phyloP scores from a whole-genome alignment of 2,797 vertebrate species.

The Chelidonichthys spinosus region DNA sequence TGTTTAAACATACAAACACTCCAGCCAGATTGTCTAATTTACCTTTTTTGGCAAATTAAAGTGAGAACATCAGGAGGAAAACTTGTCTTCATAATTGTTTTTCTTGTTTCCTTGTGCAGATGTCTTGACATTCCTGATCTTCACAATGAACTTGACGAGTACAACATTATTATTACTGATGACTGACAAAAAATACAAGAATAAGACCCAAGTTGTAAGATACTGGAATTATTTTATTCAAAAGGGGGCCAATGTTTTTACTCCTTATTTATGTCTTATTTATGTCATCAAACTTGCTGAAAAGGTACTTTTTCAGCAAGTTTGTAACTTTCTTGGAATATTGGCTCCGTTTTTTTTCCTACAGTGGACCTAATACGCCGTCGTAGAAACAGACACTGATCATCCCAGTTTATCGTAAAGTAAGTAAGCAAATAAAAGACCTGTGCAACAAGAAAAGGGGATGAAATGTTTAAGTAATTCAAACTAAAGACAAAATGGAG shows the following conservation, averaged over 20 bases:
- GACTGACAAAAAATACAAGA: neutral
- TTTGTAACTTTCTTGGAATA: no score
- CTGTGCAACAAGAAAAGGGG: neutral
- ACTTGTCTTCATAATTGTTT: neutral
- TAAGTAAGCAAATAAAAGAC: neutral
- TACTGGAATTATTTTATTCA: neutral
- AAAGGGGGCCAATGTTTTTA: neutral
- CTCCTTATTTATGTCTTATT: no score
- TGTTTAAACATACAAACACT: neutral
- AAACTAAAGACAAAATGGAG: neutral
- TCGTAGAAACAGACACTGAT: neutral
- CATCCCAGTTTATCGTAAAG: neutral
- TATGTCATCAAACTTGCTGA: no score
- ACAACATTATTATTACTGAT: neutral
- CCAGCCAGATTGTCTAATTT: neutral
- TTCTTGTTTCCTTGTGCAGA: slow-evolving; percentile 1
- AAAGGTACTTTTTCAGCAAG: no score
- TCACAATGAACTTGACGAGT: neutral
- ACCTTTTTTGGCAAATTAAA: neutral
- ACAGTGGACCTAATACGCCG: no score
- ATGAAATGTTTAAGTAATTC: neutral
- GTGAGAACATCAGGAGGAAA: neutral
- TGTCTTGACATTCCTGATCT: neutral
- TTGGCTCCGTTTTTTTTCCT: no score
- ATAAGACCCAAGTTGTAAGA: neutral